Evolutionary conservation across 2,888 invertebrate species (phyloP).

Genomic region (Empis livida): DNA sequence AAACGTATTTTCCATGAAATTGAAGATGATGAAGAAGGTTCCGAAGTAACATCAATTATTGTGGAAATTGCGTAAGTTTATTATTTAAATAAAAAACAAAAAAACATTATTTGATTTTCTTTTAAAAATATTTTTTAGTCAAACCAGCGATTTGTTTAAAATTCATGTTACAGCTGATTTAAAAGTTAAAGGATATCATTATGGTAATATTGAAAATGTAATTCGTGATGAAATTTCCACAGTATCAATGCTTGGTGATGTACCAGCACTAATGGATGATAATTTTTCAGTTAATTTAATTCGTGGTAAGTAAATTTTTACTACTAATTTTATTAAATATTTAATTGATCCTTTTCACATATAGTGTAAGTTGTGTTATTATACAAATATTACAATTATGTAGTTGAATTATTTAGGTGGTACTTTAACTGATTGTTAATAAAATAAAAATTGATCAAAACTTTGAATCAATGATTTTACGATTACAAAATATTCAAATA

Average conservation of each 20-base stretch:
- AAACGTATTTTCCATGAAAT: conserved; percentile 15
- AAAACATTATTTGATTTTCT: too few relatives aligned
- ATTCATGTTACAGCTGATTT: conserved; percentile 21
- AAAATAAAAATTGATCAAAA: too few relatives aligned
- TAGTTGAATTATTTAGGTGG: too few relatives aligned
- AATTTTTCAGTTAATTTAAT: conserved; percentile 20
- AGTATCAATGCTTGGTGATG: conserved; percentile 16
- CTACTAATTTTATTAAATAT: neutral
- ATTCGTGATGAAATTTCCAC: conserved; percentile 13
- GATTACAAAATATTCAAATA: too few relatives aligned
- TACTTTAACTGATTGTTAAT: too few relatives aligned
- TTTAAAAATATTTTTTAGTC: conserved; percentile 13
- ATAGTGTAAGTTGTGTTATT: too few relatives aligned
- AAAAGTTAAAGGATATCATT: conserved; percentile 21
- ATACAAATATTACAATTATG: too few relatives aligned
- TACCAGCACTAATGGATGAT: conserved; percentile 20
- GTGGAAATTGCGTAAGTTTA: conserved; percentile 23
- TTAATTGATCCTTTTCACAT: too few relatives aligned
- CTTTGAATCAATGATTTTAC: too few relatives aligned
- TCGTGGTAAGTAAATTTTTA: conserved; percentile 28
- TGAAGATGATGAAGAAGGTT: conserved; percentile 17
- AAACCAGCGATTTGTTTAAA: conserved; percentile 21
- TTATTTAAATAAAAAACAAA: neutral
- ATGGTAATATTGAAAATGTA: conserved; percentile 4
- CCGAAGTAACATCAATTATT: conserved; percentile 17